Evolutionary conservation across 2,797 vertebrate genomes (phyloP), one percentile per base, ranked within the genome.

Genomic region (Darevskia mixta): DNA sequence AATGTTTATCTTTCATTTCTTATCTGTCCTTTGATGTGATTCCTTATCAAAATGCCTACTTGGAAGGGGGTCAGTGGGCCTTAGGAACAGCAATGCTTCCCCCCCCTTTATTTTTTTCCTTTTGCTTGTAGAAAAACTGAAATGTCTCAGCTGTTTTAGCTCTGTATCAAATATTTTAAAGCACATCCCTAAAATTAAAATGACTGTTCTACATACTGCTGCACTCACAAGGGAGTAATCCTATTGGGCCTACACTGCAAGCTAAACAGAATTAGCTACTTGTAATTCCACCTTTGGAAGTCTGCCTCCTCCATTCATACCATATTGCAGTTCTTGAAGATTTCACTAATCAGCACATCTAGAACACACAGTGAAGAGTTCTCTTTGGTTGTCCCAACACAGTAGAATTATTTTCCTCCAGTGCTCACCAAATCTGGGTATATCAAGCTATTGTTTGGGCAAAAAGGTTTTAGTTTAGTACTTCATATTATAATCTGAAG

Each of bases 1-100:
- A 55, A 1, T 84, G 77, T 90, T 49, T 80, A 41, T 78, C n/a
- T 86, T 87, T 69, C 71, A 7, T 77, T 86, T 86, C 89, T 82
- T n/a, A 61, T 85, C 79, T 93, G n/a, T 0, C 0, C 7, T 85
- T 45, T 64, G 20, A 41, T 69, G 61, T 41, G 32, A 88, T 79
- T 0, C 0, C 15, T 91, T 89, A 80, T 79, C 81, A 82, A 86
- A 69, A 23, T 27, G 66, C 43, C 75, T 1, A 43, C 87, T 15
- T 87, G 79, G 87, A 81, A 35, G 85, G 81, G 32, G 43, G 5
- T 13, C 13, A 76, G 49, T 88, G 58, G 32, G 15, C 43, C 25
- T 5, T 83, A 66, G 80, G 64, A 87, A 58, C 4, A 3, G 61
- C 38, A 82, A 1, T 73, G 38, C 72, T 15, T 71, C 0, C 5